phyloP scores from a whole-genome alignment of 2,888 invertebrate genomes.

The Trissolcus japonicus region DNA sequence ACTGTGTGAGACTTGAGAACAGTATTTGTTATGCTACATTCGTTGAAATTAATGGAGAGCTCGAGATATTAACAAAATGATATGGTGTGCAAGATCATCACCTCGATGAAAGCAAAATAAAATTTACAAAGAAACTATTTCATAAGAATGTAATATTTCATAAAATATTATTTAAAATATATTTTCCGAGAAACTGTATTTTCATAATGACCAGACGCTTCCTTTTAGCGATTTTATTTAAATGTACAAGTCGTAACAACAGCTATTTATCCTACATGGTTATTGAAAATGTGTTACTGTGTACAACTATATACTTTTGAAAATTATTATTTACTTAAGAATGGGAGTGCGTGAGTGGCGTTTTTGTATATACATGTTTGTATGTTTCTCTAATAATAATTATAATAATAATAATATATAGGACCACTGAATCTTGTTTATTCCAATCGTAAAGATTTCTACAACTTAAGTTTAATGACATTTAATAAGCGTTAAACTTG shows the following conservation, averaged over 20 bases:
- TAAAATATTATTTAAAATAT: conserved; percentile 9
- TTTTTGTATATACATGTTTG: conserved; percentile 39
- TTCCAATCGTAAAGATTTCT: background rate
- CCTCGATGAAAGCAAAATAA: conserved; percentile 10
- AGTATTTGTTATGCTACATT: conserved; percentile 21
- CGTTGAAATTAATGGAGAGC: background rate
- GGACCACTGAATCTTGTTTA: conserved; percentile 11
- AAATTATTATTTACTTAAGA: conserved; percentile 15
- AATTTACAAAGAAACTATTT: background rate
- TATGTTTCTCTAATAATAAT: conserved; percentile 19
- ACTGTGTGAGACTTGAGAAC: conserved; percentile 15
- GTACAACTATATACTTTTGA: conserved; percentile 2
- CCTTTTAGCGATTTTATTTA: conserved; percentile 24
- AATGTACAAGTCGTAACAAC: conserved; percentile 25
- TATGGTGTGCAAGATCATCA: background rate
- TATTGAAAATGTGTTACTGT: conserved; percentile 15
- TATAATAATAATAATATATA: conserved; percentile 14
- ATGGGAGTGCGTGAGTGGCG: conserved; percentile 7
- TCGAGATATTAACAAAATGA: background rate
- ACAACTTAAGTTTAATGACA: conserved; percentile 11
- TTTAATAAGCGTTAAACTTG: conserved; percentile 12
- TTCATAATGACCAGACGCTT: conserved; percentile 5
- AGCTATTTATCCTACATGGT: conserved; percentile 9
- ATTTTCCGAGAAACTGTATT: conserved; percentile 1
- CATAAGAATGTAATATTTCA: conserved; percentile 1